Evolutionary conservation across 2,888 invertebrate species (phyloP), one percentile per base, ranked within the genome.

Genomic region (Dryocosmus kuriphilus): DNA sequence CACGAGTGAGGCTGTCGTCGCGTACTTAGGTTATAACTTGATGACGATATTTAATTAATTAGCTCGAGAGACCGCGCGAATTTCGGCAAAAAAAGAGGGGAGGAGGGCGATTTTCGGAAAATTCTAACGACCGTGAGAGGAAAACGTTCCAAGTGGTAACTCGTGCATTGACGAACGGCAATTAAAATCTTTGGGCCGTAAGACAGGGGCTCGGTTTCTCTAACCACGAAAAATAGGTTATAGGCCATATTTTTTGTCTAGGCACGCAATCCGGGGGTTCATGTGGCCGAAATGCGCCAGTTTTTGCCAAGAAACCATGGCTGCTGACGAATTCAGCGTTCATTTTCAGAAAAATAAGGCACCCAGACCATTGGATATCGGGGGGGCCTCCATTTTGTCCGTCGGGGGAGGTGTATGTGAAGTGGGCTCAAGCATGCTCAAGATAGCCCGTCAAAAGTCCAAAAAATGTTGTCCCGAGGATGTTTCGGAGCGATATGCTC

Each of bases 301-400:
- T 82, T 85, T 81, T 61, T 62, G 51, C 32, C 46, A 71, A 62
- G 77, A 65, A 79, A 82, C 65, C 62, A 51, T 63, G 30, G 65
- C 67, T 85, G 79, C 77, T 61, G 79, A 63, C 71, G 62, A 81
- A 77, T 82, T 81, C 81, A 82, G 80, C 81, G 83, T 84, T 75
- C 80, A 85, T 86, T 87, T 86, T 85, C 80, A 82, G 81, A 79
- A 83, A 87, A 88, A 88, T 87, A 88, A 85, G 87, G 86, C 85
- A 85, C 85, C 85, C 86, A 87, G 88, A 88, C 83, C 87, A 86
- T 88, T 87, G 86, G 88, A 86, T 86, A 88, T 89, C 89, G 84
- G 83, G 90, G 90, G 88, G 91, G 90, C 92, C 91, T 90, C 92
- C 92, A 92, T 92, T 92, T 92, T 92, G 92, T 92, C 88, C 88